phyloP scores from a whole-genome alignment of 1,140 invertebrate species.

The Euglossa dilemma region DNA sequence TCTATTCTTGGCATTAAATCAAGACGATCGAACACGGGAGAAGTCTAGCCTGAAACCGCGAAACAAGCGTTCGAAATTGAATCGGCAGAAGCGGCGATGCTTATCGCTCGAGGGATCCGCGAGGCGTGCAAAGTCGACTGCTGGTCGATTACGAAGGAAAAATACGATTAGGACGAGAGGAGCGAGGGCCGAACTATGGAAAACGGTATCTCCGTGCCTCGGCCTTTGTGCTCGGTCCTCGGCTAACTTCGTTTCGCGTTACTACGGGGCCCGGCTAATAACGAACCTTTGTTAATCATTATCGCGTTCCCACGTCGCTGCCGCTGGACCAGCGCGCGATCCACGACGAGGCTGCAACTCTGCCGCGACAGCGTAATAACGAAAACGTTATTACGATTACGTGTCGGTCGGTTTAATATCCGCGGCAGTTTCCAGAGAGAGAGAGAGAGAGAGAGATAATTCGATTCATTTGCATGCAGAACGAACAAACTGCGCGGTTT shows the following conservation, averaged over 20 bases:
- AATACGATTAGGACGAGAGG: constrained; percentile 2
- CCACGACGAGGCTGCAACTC: no score
- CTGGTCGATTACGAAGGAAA: constrained; percentile 13
- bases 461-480: background rate
- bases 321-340: constrained; percentile 2
- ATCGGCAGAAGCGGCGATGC: background rate
- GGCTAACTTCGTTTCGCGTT: constrained; percentile 25
- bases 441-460: background rate
- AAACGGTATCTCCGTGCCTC: background rate
- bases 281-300: constrained; percentile 30
- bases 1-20: background rate
- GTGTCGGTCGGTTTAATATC: background rate
- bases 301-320: background rate
- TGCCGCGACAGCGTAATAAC: background rate
- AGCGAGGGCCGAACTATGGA: background rate
- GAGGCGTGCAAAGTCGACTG: background rate
- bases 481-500: background rate
- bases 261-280: constrained; percentile 12
- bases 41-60: background rate
- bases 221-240: background rate
- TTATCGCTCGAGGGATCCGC: background rate
- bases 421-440: background rate
- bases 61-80: background rate
- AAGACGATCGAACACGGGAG: background rate
- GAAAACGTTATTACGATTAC: constrained; percentile 8